These are phyloP conservation scores for Pandemis corylana DNA, from an alignment of 2,888 invertebrate species.

Conservation along the genomic window DNA sequence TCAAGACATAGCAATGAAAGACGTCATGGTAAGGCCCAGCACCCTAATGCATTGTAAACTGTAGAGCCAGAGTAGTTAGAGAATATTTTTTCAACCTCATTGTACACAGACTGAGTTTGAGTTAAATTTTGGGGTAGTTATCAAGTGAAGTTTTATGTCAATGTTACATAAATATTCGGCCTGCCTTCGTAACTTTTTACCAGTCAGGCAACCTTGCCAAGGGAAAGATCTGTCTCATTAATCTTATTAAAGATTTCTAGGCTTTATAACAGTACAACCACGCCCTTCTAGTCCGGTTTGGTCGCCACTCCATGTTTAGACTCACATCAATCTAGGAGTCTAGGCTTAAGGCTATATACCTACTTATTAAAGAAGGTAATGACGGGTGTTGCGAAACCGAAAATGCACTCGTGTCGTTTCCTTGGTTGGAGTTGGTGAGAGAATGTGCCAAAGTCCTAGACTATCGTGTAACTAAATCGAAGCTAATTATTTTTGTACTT, in stretches of 20 bases:
- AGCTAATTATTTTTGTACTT: too few relatives aligned
- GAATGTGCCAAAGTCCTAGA: not conserved
- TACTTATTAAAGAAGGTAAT: conserved; percentile 11
- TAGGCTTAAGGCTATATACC: conserved; percentile 21
- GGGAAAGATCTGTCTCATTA: conserved; percentile 28
- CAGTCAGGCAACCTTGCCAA: conserved; percentile 1
- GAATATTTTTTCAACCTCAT: too few relatives aligned
- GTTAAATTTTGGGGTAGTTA: too few relatives aligned
- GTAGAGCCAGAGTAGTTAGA: too few relatives aligned
- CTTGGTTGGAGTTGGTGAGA: not conserved
- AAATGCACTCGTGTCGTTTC: not conserved
- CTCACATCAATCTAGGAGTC: conserved; percentile 30
- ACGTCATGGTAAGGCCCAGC: too few relatives aligned
- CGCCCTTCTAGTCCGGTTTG: conserved; percentile 30
- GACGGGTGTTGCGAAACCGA: conserved; percentile 14
- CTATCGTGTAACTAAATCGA: not conserved
- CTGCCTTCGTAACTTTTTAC: not conserved
- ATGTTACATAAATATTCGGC: too few relatives aligned
- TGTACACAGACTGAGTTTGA: too few relatives aligned
- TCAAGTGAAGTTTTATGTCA: too few relatives aligned
- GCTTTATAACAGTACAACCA: conserved; percentile 17
- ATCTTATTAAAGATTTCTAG: conserved; percentile 35
- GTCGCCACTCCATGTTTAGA: conserved; percentile 27
- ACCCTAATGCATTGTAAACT: too few relatives aligned
- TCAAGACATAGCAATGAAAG: too few relatives aligned